Evolutionary conservation across 1,140 invertebrate species (phyloP).

Genomic region (Adelges cooleyi): DNA sequence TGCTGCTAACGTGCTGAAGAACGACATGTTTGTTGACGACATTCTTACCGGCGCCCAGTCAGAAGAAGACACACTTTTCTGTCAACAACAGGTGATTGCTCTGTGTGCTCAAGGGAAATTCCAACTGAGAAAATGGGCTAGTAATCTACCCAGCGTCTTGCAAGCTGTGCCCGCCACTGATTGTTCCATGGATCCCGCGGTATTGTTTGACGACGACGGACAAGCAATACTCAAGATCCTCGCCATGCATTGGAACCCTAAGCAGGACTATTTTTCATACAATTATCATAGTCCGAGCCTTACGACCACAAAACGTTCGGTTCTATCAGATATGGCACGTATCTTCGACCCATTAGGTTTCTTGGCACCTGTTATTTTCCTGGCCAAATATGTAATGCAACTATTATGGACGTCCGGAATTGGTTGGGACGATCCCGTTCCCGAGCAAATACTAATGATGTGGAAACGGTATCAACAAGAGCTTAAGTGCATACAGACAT

Average conservation of each 20-base stretch:
- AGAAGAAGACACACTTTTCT: not conserved
- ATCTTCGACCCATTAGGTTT: slow-evolving; percentile 40
- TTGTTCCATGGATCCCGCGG: not conserved
- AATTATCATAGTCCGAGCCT: not conserved
- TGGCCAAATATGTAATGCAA: slow-evolving; percentile 39
- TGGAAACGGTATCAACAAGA: slow-evolving; percentile 32
- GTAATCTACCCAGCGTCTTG: too few species aligned
- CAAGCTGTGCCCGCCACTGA: not conserved
- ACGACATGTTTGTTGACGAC: slow-evolving; percentile 13
- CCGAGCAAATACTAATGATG: slow-evolving; percentile 30
- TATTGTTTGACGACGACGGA: not conserved
- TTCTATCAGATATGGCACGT: slow-evolving; percentile 36
- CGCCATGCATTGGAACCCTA: not conserved
- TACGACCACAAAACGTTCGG: slow-evolving; percentile 33
- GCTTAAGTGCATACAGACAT: slow-evolving; percentile 12
- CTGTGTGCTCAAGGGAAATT: slow-evolving; percentile 32
- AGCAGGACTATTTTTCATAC: not conserved
- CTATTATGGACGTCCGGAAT: slow-evolving; percentile 34
- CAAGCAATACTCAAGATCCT: not conserved
- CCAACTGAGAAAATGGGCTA: slow-evolving; percentile 35
- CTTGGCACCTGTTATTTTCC: slow-evolving; percentile 35
- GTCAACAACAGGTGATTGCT: slow-evolving; percentile 30
- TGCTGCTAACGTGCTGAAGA: not conserved
- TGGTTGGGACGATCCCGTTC: slow-evolving; percentile 37
- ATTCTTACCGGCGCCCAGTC: not conserved